A percentile compares a stretch with the other conserved stretches of the same genome.
phyloP scores from a whole-genome alignment of 2,888 invertebrate species.

The Parnassius glacialis region DNA sequence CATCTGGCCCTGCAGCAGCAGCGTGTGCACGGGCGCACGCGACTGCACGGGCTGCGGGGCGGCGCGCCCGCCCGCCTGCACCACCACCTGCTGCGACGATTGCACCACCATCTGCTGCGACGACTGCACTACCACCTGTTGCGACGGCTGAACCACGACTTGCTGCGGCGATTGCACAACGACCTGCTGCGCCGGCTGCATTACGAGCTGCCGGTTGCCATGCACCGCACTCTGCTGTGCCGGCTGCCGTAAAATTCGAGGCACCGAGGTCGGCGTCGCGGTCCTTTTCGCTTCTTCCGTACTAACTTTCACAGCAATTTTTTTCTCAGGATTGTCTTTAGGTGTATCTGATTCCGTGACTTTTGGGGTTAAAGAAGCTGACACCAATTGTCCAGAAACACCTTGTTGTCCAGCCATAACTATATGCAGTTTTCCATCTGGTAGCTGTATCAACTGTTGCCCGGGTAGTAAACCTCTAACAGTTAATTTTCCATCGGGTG shows the following conservation, averaged over 20 bases:
- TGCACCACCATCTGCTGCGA: constrained; percentile 30
- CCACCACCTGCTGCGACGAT: constrained; percentile 58
- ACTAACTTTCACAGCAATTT: constrained; percentile 17
- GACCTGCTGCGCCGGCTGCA: constrained; percentile 32
- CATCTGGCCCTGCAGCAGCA: constrained; percentile 53
- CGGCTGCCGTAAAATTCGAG: constrained; percentile 21
- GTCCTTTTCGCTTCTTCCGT: constrained; percentile 18
- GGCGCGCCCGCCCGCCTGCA: constrained; percentile 47
- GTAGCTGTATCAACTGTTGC: constrained; percentile 95
- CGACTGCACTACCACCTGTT: constrained; percentile 31
- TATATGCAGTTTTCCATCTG: constrained; percentile 95
- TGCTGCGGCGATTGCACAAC: constrained; percentile 28
- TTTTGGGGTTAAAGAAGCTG: constrained; percentile 54
- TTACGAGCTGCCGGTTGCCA: constrained; percentile 32
- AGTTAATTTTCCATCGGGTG: constrained; percentile 94
- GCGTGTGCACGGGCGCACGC: constrained; percentile 65
- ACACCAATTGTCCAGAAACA: constrained; percentile 65
- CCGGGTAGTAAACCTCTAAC: constrained; percentile 95
- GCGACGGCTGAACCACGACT: constrained; percentile 36
- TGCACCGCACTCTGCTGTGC: constrained; percentile 31
- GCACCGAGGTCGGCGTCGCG: background rate
- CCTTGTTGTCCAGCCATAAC: constrained; percentile 84
- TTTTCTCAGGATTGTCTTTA: constrained; percentile 39
- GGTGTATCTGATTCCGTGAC: constrained; percentile 39
- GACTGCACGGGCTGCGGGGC: constrained; percentile 34